Base-by-base conservation (phyloP, 2,797 vertebrate species). In the Pseudochromis fuscus region DNA sequence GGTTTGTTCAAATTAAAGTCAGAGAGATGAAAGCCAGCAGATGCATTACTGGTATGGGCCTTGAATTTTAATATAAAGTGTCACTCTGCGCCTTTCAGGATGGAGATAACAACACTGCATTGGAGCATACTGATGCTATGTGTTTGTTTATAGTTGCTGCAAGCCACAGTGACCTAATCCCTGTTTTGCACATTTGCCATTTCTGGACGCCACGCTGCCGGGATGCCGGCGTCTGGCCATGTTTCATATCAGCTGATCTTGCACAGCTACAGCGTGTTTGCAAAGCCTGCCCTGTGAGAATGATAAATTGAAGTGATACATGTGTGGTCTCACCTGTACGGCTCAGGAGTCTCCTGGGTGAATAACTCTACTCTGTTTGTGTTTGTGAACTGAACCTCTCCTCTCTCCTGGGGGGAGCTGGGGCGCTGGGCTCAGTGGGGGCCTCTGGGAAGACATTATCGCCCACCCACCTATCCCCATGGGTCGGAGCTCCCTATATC, bases 281-380 rank as follows among this genome's bases (percentile, higher is more conserved):
- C 82, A 85, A 90, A 91, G 85, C 85, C 77, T 90, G 85, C 88
- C 88, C 79, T 84, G 80, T 75, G 84, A 91, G 89, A 85, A 92
- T 93, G 92, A 93, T 93, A 85, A 92, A 93, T 93, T 90, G 85
- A 91, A 91, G 87, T 84, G 86, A 91, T 89, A 84, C 84, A 85
- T 86, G 87, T 92, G 89, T 89, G 88, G 89, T 88, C 86, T 90
- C 89, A 92, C 90, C 89, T 83, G 86, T 79, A 55, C 53, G 50
- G 83, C 85, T 72, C 72, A 18, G 55, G 52, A 85, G 63, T 92
- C 88, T 89, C 92, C 51, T 77, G 90, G 89, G 89, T 87, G 79
- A 86, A 79, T 81, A 85, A 78, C 63, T 67, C 16, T 27, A 27
- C 71, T 76, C 65, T 86, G 77, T 90, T 77, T 90, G 81, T 85